Base-by-base conservation (phyloP, 2,113 vertebrate genomes). In the Lethenteron camtschaticum region DNA sequence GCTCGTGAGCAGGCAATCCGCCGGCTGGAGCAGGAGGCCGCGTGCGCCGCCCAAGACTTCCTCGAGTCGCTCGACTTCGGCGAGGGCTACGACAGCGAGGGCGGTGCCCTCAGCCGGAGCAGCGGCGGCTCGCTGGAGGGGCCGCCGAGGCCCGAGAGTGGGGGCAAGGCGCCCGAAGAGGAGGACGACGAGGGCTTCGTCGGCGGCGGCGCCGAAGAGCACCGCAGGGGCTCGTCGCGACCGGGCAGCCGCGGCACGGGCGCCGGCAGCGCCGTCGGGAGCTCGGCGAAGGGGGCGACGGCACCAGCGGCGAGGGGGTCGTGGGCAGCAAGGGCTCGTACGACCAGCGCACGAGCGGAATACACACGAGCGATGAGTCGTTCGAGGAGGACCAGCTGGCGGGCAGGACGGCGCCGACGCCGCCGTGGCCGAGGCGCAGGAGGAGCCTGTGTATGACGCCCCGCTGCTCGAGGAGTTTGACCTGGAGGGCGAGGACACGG, bases 31-130 rank as follows among this genome's bases (percentile, higher is more conserved):
- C 86, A 85, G 70, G 86, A 92, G 70, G 86, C 88, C 8, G 89
- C 87, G 6, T 83, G 85, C 2, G 87, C 86, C 70, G 86, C 86
- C 2, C 86, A 87, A 3, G 86, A 89, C 72, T 90, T 90, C 74
- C 76, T 90, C 72, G 88, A 88, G 12, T 80, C 89, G 74, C 77
- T 90, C 74, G 86, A 90, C 80, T 88, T 92, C 68, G 88, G 87
- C 2, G 78, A 78, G 69, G 75, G 80, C 71, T 80, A 82, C 71
- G 78, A 81, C 69, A 77, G 78, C 0, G 78, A 79, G 72, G 83
- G 80, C 68, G 78, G 88, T 6, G 87, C 87, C 71, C 81, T 69
- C 1, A 84, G 84, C 0, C 79, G 86, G 10, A 84, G 84, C 1
- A 83, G 80, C 2, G 85, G 89, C 72, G 86, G 86, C 69, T 85